Percentiles rank a stretch among this genome's conserved stretches.
phyloP scores from a whole-genome alignment of 2,888 invertebrate genomes.

The Coenonympha glycerion region DNA sequence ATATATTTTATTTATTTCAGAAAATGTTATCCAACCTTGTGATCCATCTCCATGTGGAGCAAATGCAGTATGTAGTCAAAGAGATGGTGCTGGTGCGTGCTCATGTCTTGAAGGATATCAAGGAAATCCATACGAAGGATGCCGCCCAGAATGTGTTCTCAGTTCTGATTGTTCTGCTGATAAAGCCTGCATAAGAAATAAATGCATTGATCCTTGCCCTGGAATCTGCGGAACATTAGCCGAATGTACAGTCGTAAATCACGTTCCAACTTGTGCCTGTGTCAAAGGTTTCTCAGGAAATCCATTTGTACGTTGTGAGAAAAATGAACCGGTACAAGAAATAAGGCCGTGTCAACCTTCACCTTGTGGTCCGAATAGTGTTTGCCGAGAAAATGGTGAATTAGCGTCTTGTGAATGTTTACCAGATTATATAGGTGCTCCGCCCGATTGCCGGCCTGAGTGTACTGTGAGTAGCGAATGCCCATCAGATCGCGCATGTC shows the following conservation, averaged over 20 bases:
- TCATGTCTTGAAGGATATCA: conserved; percentile 86
- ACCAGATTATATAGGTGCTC: conserved; percentile 80
- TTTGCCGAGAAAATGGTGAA: conserved; percentile 83
- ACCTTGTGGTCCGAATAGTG: conserved; percentile 85
- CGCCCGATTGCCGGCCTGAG: conserved; percentile 84
- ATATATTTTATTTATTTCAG: conserved; percentile 48
- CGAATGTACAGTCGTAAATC: conserved; percentile 88
- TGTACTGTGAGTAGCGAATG: conserved; percentile 88
- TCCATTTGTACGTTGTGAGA: conserved; percentile 74
- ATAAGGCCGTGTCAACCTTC: conserved; percentile 83
- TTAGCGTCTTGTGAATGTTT: conserved; percentile 84
- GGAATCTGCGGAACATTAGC: conserved; percentile 89
- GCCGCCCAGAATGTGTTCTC: conserved; percentile 90
- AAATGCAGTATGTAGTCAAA: conserved; percentile 86
- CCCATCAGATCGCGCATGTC: conserved; percentile 82
- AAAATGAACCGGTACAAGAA: conserved; percentile 45
- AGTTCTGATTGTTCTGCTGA: conserved; percentile 90
- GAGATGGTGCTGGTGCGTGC: conserved; percentile 87
- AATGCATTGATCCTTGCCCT: conserved; percentile 90
- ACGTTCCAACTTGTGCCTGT: conserved; percentile 90
- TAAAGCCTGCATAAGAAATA: conserved; percentile 87
- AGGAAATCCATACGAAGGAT: conserved; percentile 90
- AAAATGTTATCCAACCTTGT: conserved; percentile 81
- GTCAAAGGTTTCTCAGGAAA: conserved; percentile 82
- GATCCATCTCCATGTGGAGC: conserved; percentile 91